Percentiles rank a stretch among this genome's conserved stretches.
Evolutionary conservation across 2,797 vertebrate genomes (phyloP).

Genomic region (Mus minutoides): DNA sequence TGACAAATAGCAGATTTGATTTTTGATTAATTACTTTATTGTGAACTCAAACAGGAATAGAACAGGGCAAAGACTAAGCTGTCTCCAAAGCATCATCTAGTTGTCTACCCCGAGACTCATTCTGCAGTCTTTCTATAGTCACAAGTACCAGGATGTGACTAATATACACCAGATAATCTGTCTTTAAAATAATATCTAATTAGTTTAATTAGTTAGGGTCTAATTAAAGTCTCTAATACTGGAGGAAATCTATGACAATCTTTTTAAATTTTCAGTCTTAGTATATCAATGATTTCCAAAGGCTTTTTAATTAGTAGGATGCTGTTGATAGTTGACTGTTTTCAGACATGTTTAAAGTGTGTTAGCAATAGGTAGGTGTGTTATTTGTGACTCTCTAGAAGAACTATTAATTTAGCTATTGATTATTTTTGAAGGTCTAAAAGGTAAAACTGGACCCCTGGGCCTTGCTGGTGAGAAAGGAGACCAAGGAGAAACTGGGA

Average conservation of each 20-base stretch:
- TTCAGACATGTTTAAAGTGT: neutral
- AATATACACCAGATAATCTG: neutral
- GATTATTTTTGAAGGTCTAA: constrained; percentile 92
- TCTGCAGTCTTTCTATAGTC: neutral
- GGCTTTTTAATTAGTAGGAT: neutral
- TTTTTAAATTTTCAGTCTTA: constrained; percentile 7
- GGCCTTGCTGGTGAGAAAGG: constrained; percentile 94
- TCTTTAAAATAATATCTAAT: neutral
- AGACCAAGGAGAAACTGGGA: constrained; percentile 93
- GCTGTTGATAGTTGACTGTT: neutral
- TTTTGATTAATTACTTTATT: constrained; percentile 23
- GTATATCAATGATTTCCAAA: neutral
- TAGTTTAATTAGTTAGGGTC: neutral
- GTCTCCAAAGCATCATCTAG: neutral
- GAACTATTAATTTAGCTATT: constrained; percentile 57
- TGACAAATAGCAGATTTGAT: neutral
- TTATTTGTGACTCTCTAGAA: neutral
- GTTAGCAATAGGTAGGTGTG: neutral
- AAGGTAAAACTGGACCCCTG: constrained; percentile 93
- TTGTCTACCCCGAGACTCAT: neutral
- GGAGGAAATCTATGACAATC: neutral
- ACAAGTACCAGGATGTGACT: neutral
- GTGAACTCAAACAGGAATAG: neutral
- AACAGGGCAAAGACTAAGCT: neutral
- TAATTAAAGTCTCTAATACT: neutral